A percentile compares a stretch with the other conserved stretches of the same genome.
Evolutionary conservation across 1,140 invertebrate genomes (phyloP).

Genomic region (Drosophila kanapiae): DNA sequence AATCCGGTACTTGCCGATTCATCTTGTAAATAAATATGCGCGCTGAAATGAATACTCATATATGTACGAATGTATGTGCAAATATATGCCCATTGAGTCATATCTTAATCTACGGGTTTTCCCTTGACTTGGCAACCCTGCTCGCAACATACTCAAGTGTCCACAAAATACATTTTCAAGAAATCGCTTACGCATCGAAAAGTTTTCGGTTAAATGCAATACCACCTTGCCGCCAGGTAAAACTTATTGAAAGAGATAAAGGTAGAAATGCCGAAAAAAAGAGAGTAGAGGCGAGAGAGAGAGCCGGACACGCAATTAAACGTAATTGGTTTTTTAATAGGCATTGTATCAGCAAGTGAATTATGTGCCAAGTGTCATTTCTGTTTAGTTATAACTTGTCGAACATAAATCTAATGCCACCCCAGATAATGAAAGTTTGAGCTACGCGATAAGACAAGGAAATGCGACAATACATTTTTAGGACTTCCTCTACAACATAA

Average conservation of each 20-base stretch:
- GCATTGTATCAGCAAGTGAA: slow-evolving; percentile 71
- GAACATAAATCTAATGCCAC: slow-evolving; percentile 71
- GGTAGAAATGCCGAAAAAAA: neutral
- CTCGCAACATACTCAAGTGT: slow-evolving; percentile 16
- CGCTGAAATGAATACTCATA: slow-evolving; percentile 9
- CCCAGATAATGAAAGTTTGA: slow-evolving; percentile 22
- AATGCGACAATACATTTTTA: slow-evolving; percentile 37
- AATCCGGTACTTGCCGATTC: neutral
- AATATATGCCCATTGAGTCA: slow-evolving; percentile 20
- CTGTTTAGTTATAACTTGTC: slow-evolving; percentile 70
- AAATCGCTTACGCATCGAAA: slow-evolving; percentile 68
- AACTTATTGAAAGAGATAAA: slow-evolving; percentile 30
- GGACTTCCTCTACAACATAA: slow-evolving; percentile 23
- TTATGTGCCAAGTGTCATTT: slow-evolving; percentile 76
- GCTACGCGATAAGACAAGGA: slow-evolving; percentile 35
- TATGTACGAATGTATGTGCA: neutral
- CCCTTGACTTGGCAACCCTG: slow-evolving; percentile 44
- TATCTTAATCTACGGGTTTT: slow-evolving; percentile 5
- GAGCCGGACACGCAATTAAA: slow-evolving; percentile 68
- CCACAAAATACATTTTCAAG: slow-evolving; percentile 32
- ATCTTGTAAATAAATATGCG: neutral
- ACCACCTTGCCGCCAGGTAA: slow-evolving; percentile 8
- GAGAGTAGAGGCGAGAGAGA: neutral
- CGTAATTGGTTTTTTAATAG: slow-evolving; percentile 83
- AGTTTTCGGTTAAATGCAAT: slow-evolving; percentile 33